A percentile compares a stretch with the other conserved stretches of the same genome.
These are phyloP conservation scores for Chrysochloris asiatica DNA, from an alignment of 2,113 vertebrate genomes.

Conservation along the genomic window DNA sequence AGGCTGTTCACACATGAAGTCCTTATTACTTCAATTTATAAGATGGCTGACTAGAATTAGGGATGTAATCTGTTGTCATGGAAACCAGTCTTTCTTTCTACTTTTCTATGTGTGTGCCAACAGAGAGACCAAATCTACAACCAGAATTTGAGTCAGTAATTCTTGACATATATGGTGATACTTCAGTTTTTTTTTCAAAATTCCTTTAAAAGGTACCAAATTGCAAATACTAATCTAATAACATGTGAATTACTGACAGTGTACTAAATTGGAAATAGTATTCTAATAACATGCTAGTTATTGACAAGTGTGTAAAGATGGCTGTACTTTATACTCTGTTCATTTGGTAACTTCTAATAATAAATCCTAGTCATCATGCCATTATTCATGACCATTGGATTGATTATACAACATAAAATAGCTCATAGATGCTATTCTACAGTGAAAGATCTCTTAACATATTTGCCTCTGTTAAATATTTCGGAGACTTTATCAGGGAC, in stretches of 20 bases:
- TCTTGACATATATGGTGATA: background rate
- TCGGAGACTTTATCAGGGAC: too few relatives aligned
- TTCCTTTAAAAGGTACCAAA: constrained; percentile 41
- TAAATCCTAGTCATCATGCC: background rate
- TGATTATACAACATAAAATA: background rate
- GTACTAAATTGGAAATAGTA: constrained; percentile 33
- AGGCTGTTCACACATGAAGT: constrained; percentile 12
- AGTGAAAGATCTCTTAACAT: background rate
- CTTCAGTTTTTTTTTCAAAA: constrained; percentile 12
- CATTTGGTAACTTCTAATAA: constrained; percentile 23
- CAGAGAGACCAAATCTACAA: constrained; percentile 26
- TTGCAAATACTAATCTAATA: constrained; percentile 19
- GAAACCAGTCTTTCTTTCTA: constrained; percentile 48
- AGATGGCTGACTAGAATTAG: constrained; percentile 1
- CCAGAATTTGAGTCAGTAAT: constrained; percentile 1
- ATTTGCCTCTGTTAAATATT: constrained; percentile 8
- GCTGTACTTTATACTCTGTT: background rate
- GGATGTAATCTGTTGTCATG: background rate
- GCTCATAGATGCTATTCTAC: background rate
- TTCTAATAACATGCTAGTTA: constrained; percentile 15
- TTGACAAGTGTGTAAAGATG: background rate
- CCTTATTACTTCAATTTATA: constrained; percentile 25
- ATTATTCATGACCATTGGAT: background rate
- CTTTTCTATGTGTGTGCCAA: constrained; percentile 21
- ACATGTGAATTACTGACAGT: background rate